A percentile compares a stretch with the other conserved stretches of the same genome.
phyloP scores from a whole-genome alignment of 2,113 vertebrate species.

The Melanotaenia duboulayi region DNA sequence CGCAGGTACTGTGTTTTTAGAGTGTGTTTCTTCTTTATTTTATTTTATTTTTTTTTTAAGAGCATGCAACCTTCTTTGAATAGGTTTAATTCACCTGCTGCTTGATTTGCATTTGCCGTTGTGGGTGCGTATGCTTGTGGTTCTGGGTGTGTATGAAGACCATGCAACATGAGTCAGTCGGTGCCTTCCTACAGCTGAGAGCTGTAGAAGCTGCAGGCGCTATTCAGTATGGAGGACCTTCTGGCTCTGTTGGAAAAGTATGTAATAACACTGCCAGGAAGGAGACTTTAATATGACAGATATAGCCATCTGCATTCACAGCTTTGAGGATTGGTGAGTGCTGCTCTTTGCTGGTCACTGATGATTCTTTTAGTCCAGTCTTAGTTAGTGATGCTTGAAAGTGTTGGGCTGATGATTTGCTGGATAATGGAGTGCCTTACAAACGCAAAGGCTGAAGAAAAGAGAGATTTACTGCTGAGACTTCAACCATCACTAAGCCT shows the following conservation, averaged over 20 bases:
- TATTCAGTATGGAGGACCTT: slow-evolving; percentile 21
- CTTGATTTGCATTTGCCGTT: slow-evolving; percentile 70
- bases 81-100: slow-evolving; percentile 57
- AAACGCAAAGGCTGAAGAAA: slow-evolving; percentile 50
- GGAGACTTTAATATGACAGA: slow-evolving; percentile 63
- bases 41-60: not conserved
- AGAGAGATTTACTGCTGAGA: slow-evolving; percentile 67
- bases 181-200: slow-evolving; percentile 16
- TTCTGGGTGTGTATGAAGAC: slow-evolving; percentile 17
- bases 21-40: not conserved
- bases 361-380: slow-evolving; percentile 54
- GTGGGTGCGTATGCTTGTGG: slow-evolving; percentile 1
- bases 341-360: slow-evolving; percentile 36
- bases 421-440: slow-evolving; percentile 60
- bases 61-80: slow-evolving; percentile 47
- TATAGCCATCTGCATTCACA: slow-evolving; percentile 56
- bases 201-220: slow-evolving; percentile 37
- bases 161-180: slow-evolving; percentile 17
- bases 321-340: slow-evolving; percentile 67
- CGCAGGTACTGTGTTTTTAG: slow-evolving; percentile 41
- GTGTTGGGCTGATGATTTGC: slow-evolving; percentile 63
- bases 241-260: slow-evolving; percentile 30
- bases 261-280: slow-evolving; percentile 42
- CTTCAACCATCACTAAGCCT: slow-evolving; percentile 45
- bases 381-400: slow-evolving; percentile 60